A percentile compares a stretch with the other conserved stretches of the same genome.
Evolutionary conservation across 1,140 invertebrate genomes (phyloP).

Genomic region (Conus ventricosus): DNA sequence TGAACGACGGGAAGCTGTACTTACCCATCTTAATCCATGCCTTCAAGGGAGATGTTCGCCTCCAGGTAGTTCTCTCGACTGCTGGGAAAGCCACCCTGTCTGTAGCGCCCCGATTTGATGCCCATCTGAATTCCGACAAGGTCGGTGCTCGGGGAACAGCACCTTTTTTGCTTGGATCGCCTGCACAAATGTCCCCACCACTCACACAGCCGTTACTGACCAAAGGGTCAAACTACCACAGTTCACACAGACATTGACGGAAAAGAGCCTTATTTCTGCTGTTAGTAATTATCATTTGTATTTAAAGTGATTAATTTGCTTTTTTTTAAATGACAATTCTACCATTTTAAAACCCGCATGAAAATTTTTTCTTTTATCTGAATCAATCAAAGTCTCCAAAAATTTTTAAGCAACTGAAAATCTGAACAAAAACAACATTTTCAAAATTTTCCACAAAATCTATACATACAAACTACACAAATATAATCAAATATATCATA

Average conservation of each 20-base stretch:
- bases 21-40: slow-evolving; percentile 66
- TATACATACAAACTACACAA: background rate
- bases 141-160: slow-evolving; percentile 88
- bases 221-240: too few relatives aligned
- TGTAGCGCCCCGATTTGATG: slow-evolving; percentile 85
- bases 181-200: background rate
- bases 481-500: too few relatives aligned
- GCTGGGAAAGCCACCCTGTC: slow-evolving; percentile 85
- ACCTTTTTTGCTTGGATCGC: slow-evolving; percentile 60
- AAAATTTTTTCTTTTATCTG: too few relatives aligned
- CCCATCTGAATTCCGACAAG: slow-evolving; percentile 84
- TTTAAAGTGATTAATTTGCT: too few relatives aligned
- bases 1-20: background rate
- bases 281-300: too few relatives aligned
- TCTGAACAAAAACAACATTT: background rate
- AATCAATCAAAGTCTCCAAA: too few relatives aligned
- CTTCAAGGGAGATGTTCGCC: slow-evolving; percentile 88
- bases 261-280: too few relatives aligned
- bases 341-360: too few relatives aligned
- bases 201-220: too few relatives aligned
- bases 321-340: too few relatives aligned
- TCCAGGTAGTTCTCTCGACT: slow-evolving; percentile 94
- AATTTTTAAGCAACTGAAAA: too few relatives aligned
- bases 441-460: background rate
- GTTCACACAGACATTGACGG: too few relatives aligned